phyloP scores from a whole-genome alignment of 2,797 vertebrate genomes.

The Dendrocincla fuliginosa region DNA sequence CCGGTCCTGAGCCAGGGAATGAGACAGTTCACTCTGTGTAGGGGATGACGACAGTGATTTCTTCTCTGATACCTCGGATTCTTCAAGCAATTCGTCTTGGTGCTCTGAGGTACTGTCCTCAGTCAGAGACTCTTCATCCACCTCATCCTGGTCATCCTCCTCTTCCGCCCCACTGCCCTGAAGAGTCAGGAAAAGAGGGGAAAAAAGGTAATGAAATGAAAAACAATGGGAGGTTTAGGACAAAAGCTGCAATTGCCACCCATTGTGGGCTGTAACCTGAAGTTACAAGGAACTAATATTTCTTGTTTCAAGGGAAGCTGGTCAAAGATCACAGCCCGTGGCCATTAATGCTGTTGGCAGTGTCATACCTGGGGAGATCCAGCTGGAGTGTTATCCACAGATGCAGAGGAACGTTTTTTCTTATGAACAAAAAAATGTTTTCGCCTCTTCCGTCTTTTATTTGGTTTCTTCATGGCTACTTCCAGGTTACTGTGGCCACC shows the following conservation, averaged over 20 bases:
- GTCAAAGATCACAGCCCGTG: not conserved
- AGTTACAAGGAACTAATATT: not conserved
- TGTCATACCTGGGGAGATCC: constrained; percentile 92
- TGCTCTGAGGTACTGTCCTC: constrained; percentile 92
- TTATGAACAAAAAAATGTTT: constrained; percentile 98
- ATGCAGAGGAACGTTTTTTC: constrained; percentile 92
- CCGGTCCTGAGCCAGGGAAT: constrained; percentile 71
- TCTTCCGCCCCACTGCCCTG: constrained; percentile 94
- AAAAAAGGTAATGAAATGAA: not conserved
- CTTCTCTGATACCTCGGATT: constrained; percentile 90
- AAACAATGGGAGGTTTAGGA: not conserved
- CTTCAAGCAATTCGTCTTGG: constrained; percentile 92
- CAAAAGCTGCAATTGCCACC: not conserved
- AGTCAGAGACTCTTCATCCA: constrained; percentile 91
- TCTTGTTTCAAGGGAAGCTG: not conserved
- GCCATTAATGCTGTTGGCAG: not conserved
- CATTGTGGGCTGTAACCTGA: not conserved
- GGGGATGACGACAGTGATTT: constrained; percentile 90
- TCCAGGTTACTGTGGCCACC: constrained; percentile 93
- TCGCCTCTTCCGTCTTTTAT: constrained; percentile 91
- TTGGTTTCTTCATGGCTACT: constrained; percentile 90
- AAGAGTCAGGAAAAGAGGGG: not conserved
- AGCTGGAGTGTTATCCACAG: constrained; percentile 94
- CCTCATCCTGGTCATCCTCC: constrained; percentile 85
- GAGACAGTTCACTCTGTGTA: constrained; percentile 76